Conservation (phyloP, 2,888 invertebrate species). For the Teinopalpus imperialis region DNA sequence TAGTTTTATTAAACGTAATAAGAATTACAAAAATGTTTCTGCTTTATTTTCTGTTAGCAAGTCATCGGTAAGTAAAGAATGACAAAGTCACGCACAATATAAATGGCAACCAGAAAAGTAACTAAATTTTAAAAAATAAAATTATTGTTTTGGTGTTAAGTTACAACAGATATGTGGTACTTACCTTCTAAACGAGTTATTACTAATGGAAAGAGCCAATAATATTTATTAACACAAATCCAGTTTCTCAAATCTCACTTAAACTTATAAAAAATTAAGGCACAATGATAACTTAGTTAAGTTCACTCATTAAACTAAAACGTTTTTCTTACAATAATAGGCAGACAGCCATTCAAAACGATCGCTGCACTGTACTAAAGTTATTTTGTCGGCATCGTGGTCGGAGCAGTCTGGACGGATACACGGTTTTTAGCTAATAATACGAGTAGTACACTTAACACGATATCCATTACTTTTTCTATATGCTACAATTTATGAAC, state of each 20-base stretch:
- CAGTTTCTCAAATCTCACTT: background rate
- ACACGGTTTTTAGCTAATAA: conserved; percentile 1
- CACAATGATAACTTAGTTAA: no score
- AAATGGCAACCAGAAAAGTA: no score
- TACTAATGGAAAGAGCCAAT: background rate
- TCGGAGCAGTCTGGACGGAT: conserved; percentile 36
- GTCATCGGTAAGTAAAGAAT: background rate
- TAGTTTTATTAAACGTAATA: conserved; percentile 8
- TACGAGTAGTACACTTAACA: conserved; percentile 15
- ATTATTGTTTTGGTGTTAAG: background rate
- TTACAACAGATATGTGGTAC: background rate
- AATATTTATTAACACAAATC: conserved; percentile 6
- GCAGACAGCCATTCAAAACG: conserved; percentile 37
- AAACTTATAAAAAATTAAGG: conserved; percentile 3
- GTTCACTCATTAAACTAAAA: conserved; percentile 22
- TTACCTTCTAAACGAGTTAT: conserved; percentile 15
- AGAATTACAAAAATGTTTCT: background rate
- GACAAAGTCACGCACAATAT: background rate
- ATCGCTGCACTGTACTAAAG: conserved; percentile 66
- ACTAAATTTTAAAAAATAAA: no score
- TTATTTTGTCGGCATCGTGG: conserved; percentile 58
- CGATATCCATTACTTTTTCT: conserved; percentile 46
- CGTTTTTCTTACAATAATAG: conserved; percentile 21
- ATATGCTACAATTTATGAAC: background rate
- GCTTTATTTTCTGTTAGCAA: background rate